These are phyloP conservation scores for Dendrocincla fuliginosa DNA, from an alignment of 2,797 vertebrate species.

Conservation along the genomic window DNA sequence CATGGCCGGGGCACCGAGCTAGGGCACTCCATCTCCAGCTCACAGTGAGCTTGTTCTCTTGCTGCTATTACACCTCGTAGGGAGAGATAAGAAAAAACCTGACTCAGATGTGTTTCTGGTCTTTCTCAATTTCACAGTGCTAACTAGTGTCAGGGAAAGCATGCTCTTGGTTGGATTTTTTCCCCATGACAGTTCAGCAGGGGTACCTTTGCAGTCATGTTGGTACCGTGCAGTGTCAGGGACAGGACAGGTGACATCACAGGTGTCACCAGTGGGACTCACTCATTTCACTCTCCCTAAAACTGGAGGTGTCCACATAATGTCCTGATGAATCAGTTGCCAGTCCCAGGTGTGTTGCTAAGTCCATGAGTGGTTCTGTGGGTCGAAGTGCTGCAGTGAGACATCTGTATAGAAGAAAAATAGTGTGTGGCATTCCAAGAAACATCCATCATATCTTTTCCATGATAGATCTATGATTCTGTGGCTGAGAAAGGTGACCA, in stretches of 20 bases:
- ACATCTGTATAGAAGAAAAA: rapidly evolving
- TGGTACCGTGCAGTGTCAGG: not conserved
- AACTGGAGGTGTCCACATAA: not conserved
- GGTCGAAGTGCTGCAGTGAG: not conserved
- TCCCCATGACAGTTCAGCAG: not conserved
- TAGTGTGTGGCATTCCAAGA: not conserved
- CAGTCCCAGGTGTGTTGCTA: not conserved
- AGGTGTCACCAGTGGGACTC: not conserved
- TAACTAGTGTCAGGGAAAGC: not conserved
- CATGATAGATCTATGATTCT: not conserved
- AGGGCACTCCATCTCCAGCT: not conserved
- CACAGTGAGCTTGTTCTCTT: not conserved
- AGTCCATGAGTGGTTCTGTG: not conserved
- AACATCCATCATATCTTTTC: not conserved
- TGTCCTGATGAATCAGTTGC: not conserved
- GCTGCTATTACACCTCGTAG: not conserved
- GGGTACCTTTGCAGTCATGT: rapidly evolving
- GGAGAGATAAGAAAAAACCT: not conserved
- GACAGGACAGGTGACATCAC: too few species aligned
- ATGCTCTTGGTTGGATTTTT: not conserved
- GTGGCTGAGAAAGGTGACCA: not conserved
- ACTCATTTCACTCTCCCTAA: not conserved
- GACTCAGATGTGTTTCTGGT: not conserved
- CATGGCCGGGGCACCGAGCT: not conserved
- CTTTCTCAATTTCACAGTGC: not conserved